Percentiles rank a stretch among this genome's conserved stretches.
These are phyloP conservation scores for Sinocyclocheilus rhinocerous DNA, from an alignment of 2,113 vertebrate species.

Conservation along the genomic window DNA sequence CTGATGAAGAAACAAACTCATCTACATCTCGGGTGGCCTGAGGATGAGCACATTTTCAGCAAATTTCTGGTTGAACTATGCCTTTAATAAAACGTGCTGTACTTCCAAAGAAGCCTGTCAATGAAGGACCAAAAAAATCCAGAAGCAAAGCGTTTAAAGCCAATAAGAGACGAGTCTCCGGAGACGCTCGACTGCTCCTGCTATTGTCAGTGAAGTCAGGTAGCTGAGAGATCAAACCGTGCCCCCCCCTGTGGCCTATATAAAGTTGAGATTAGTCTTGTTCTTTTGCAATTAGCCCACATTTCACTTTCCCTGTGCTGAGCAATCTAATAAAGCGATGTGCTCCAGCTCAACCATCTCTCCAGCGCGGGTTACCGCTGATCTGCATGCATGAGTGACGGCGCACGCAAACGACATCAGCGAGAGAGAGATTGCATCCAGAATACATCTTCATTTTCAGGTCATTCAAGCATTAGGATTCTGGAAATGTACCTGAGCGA, in stretches of 20 bases:
- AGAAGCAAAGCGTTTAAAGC: neutral
- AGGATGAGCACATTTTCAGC: too few species aligned
- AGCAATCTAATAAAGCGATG: slow-evolving; percentile 34
- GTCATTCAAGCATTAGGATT: slow-evolving; percentile 35
- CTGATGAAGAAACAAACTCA: neutral
- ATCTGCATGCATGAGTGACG: slow-evolving; percentile 35
- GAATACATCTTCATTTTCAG: slow-evolving; percentile 37
- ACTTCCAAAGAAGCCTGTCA: neutral
- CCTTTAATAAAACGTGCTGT: neutral
- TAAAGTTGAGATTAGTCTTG: slow-evolving; percentile 42
- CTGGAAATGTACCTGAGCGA: slow-evolving; percentile 4
- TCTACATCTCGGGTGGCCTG: too few species aligned
- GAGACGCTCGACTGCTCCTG: neutral
- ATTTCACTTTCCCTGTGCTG: slow-evolving; percentile 26
- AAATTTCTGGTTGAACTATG: neutral
- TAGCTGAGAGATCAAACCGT: slow-evolving; percentile 13
- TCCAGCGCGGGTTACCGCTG: neutral
- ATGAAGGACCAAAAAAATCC: neutral
- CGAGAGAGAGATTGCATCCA: slow-evolving; percentile 27
- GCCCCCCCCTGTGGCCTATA: slow-evolving; percentile 22
- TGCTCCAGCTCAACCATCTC: too few species aligned
- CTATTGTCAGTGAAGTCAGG: slow-evolving; percentile 41
- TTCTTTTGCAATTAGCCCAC: slow-evolving; percentile 49
- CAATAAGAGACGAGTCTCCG: neutral
- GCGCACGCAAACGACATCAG: slow-evolving; percentile 24